A percentile compares a stretch with the other conserved stretches of the same genome.
phyloP scores from a whole-genome alignment of 2,113 vertebrate genomes.

The Sinocyclocheilus maitianheensis region DNA sequence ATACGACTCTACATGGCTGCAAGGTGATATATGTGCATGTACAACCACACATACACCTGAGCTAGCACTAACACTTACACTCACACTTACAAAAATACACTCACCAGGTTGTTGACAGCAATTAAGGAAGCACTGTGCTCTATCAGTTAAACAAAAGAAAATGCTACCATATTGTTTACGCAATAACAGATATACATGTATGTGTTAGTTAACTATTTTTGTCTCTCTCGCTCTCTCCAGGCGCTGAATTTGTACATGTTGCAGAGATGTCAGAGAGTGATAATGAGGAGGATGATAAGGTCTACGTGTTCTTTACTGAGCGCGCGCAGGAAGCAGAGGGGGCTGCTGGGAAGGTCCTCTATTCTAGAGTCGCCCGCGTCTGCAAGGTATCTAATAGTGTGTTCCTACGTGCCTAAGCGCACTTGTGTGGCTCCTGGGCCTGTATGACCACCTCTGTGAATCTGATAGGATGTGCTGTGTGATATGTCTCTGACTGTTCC shows the following conservation, averaged over 20 bases:
- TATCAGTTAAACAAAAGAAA: neutral
- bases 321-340: slow-evolving; percentile 79
- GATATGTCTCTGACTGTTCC: slow-evolving; percentile 42
- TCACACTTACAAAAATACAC: neutral
- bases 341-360: slow-evolving; percentile 78
- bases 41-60: slow-evolving; percentile 14
- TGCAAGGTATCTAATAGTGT: slow-evolving; percentile 74
- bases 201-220: neutral
- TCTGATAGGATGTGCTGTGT: slow-evolving; percentile 51
- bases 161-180: neutral
- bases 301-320: slow-evolving; percentile 83
- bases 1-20: slow-evolving; percentile 81
- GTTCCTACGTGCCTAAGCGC: slow-evolving; percentile 41
- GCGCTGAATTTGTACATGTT: slow-evolving; percentile 81
- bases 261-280: slow-evolving; percentile 79
- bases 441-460: slow-evolving; percentile 38
- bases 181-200: neutral
- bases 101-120: neutral
- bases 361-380: slow-evolving; percentile 79
- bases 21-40: slow-evolving; percentile 64
- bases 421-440: slow-evolving; percentile 11
- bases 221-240: slow-evolving; percentile 57
- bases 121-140: neutral
- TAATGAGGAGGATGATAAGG: slow-evolving; percentile 83
- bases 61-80: neutral